These are phyloP conservation scores for Melieria crassipennis DNA, from an alignment of 2,888 invertebrate genomes.

Conservation along the genomic window DNA sequence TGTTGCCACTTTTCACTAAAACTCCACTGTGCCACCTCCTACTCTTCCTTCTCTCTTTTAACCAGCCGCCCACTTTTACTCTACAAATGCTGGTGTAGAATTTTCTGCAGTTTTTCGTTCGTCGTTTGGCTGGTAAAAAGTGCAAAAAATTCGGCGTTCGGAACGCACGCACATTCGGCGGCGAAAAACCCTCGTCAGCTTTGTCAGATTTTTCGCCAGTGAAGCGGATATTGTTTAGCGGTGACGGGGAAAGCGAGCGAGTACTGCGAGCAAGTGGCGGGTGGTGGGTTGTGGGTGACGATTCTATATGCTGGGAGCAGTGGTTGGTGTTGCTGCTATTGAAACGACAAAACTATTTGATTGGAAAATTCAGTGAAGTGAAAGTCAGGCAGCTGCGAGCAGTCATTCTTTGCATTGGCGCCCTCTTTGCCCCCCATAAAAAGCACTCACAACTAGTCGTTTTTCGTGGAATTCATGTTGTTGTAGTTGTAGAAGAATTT, in stretches of 20 bases:
- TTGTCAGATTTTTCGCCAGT: conserved; percentile 43
- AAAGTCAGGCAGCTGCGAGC: conserved; percentile 42
- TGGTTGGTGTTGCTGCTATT: background rate
- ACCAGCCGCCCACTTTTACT: background rate
- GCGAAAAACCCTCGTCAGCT: conserved; percentile 37
- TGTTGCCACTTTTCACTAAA: conserved; percentile 47
- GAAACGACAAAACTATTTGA: conserved; percentile 53
- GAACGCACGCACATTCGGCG: conserved; percentile 22
- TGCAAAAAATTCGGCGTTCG: conserved; percentile 4
- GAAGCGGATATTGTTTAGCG: too few species aligned
- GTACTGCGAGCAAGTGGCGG: too few species aligned
- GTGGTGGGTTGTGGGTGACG: background rate
- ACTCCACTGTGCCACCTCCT: background rate
- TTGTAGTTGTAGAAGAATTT: background rate
- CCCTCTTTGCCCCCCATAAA: background rate
- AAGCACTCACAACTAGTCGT: background rate
- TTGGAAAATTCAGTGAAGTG: conserved; percentile 58
- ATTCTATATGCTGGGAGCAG: background rate
- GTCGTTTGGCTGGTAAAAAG: background rate
- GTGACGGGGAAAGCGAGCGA: background rate
- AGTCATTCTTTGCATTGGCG: background rate
- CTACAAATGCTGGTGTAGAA: background rate
- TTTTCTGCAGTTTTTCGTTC: too few species aligned
- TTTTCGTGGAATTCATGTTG: background rate
- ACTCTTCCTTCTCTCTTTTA: background rate